These are phyloP conservation scores for Yponomeuta malinellus DNA, from an alignment of 2,888 invertebrate species.

Conservation along the genomic window DNA sequence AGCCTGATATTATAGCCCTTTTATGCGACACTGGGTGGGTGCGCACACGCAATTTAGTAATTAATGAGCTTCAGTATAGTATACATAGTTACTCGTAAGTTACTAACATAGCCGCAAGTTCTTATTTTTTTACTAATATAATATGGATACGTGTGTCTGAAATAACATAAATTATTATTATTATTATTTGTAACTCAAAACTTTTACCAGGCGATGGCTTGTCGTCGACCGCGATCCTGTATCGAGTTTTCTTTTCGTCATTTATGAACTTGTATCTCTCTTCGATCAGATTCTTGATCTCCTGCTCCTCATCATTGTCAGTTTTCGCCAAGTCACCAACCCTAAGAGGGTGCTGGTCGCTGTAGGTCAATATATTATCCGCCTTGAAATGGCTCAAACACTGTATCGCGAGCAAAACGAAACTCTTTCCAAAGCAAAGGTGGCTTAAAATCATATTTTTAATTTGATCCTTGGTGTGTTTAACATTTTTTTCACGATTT, in stretches of 20 bases:
- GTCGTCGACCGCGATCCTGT: slow-evolving; percentile 35
- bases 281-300: slow-evolving; percentile 48
- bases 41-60: no score
- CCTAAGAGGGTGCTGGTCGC: neutral
- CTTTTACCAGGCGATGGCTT: slow-evolving; percentile 21
- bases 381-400: neutral
- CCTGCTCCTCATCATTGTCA: slow-evolving; percentile 25
- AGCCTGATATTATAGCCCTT: no score
- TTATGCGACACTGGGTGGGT: no score
- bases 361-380: neutral
- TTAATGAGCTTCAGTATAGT: no score
- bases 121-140: no score
- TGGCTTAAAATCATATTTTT: neutral
- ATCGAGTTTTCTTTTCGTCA: slow-evolving; percentile 52
- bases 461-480: slow-evolving; percentile 13
- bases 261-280: slow-evolving; percentile 59
- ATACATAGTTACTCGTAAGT: no score
- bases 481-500: neutral
- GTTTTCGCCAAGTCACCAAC: neutral
- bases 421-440: neutral
- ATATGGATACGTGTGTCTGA: no score
- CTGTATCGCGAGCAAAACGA: slow-evolving; percentile 13
- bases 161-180: no score
- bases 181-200: no score
- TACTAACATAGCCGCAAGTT: no score